Evolutionary conservation across 1,140 invertebrate genomes (phyloP).

Genomic region (Cotesia chilonis): DNA sequence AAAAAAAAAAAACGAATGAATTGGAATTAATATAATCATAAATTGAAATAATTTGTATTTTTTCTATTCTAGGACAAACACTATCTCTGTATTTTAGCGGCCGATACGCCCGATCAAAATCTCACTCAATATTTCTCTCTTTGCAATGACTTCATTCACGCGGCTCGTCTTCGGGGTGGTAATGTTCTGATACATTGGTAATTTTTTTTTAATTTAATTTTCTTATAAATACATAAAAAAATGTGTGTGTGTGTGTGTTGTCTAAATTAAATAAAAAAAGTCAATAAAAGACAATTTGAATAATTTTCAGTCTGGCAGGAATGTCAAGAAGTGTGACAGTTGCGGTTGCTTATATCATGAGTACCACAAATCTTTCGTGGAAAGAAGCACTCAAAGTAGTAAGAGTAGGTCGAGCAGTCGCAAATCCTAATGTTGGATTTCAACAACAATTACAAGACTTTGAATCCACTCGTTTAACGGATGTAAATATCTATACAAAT

Average conservation of each 20-base stretch:
- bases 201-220: constrained; percentile 1
- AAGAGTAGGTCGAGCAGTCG: constrained; percentile 85
- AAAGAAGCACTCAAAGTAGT: constrained; percentile 93
- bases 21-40: too few species aligned
- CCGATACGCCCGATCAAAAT: constrained; percentile 92
- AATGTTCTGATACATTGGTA: constrained; percentile 96
- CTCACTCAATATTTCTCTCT: constrained; percentile 90
- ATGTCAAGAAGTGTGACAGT: constrained; percentile 96
- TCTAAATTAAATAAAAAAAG: constrained; percentile 1
- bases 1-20: constrained; percentile 16
- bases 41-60: constrained; percentile 20
- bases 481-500: constrained; percentile 69
- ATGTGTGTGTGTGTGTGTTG: background rate
- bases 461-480: constrained; percentile 80
- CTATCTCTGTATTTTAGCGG: constrained; percentile 92
- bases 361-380: constrained; percentile 88
- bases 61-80: constrained; percentile 82
- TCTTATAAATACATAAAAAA: background rate
- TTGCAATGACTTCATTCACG: constrained; percentile 96
- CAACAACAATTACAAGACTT: constrained; percentile 93
- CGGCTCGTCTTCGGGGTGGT: constrained; percentile 85
- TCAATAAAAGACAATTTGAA: background rate
- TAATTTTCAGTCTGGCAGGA: constrained; percentile 82
- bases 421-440: constrained; percentile 96
- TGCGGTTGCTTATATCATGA: constrained; percentile 95